A percentile compares a stretch with the other conserved stretches of the same genome.
Evolutionary conservation across 2,888 invertebrate genomes (phyloP).

Genomic region (Andrena camellia): DNA sequence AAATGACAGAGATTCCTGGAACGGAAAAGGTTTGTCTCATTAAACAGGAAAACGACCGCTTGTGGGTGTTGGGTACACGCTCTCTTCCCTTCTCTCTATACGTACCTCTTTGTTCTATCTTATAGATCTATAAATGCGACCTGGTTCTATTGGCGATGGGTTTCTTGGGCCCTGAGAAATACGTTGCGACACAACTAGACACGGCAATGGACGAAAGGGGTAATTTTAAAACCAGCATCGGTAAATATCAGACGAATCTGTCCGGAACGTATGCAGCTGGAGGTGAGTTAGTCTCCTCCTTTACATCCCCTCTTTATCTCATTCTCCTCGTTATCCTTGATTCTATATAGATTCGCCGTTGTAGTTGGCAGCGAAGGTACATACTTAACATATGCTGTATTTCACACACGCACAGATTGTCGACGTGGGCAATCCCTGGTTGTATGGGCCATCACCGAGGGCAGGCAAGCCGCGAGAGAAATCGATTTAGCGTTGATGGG

Average conservation of each 20-base stretch:
- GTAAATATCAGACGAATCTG: conserved; percentile 92
- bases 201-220: conserved; percentile 95
- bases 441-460: conserved; percentile 99
- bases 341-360: too few relatives aligned
- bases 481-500: conserved; percentile 94
- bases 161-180: conserved; percentile 97
- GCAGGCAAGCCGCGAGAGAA: conserved; percentile 98
- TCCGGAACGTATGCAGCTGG: conserved; percentile 97
- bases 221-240: conserved; percentile 93
- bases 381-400: background rate
- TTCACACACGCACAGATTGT: conserved; percentile 90
- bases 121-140: conserved; percentile 92
- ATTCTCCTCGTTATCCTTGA: too few relatives aligned
- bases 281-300: conserved; percentile 87
- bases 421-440: conserved; percentile 99
- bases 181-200: conserved; percentile 92
- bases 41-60: too few relatives aligned
- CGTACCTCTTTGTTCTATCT: background rate
- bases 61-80: too few relatives aligned
- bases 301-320: background rate
- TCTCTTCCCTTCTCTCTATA: too few relatives aligned
- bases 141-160: conserved; percentile 99
- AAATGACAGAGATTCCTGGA: conserved; percentile 94
- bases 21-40: conserved; percentile 87
- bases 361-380: too few relatives aligned